These are phyloP conservation scores for Trichomalopsis sarcophagae DNA, from an alignment of 1,140 invertebrate species.

Conservation along the genomic window DNA sequence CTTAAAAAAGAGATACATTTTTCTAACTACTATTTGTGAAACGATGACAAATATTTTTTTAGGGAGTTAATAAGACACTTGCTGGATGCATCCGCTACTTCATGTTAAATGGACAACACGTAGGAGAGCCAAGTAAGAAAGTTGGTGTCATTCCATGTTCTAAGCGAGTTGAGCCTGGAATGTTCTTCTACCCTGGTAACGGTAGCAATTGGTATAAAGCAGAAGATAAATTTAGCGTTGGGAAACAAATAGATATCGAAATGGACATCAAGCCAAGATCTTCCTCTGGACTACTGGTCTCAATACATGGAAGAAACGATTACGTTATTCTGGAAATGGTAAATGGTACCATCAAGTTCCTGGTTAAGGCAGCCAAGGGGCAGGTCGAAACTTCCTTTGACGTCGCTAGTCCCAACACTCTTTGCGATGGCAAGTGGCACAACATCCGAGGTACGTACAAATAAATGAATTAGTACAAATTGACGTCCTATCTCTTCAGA, in stretches of 20 bases:
- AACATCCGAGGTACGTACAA: constrained; percentile 83
- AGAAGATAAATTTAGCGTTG: constrained; percentile 86
- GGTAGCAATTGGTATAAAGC: constrained; percentile 79
- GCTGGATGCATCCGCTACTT: constrained; percentile 92
- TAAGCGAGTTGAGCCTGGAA: constrained; percentile 88
- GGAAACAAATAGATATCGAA: constrained; percentile 84
- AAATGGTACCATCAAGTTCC: constrained; percentile 87
- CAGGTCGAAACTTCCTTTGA: constrained; percentile 84
- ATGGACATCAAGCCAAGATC: constrained; percentile 93
- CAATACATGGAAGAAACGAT: constrained; percentile 87
- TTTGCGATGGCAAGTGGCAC: constrained; percentile 97
- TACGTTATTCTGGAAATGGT: constrained; percentile 92
- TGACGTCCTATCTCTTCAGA: no score
- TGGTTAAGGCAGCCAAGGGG: constrained; percentile 90
- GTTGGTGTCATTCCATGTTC: constrained; percentile 86
- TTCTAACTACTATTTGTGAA: background rate
- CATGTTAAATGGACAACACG: constrained; percentile 80
- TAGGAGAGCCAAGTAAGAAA: constrained; percentile 77
- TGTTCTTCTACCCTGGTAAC: constrained; percentile 88
- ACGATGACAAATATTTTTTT: constrained; percentile 47
- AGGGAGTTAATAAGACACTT: constrained; percentile 82
- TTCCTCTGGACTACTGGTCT: constrained; percentile 86
- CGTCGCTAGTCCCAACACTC: constrained; percentile 80
- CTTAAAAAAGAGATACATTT: constrained; percentile 39
- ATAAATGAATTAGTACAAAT: constrained; percentile 16